phyloP scores from a whole-genome alignment of 2,888 invertebrate species.

The Tiliacea aurago region DNA sequence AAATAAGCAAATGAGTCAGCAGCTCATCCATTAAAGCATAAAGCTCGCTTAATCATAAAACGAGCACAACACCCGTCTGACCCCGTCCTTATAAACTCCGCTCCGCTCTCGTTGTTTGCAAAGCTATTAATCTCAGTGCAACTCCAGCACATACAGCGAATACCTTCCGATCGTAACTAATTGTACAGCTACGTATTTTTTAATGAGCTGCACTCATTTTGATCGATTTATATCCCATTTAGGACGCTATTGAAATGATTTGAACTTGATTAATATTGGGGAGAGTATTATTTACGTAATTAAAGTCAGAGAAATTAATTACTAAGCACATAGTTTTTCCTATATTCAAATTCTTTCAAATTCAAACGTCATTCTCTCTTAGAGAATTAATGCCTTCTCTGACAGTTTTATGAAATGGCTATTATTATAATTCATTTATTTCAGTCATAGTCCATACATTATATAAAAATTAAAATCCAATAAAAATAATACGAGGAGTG shows the following conservation, averaged over 20 bases:
- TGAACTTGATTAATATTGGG: neutral
- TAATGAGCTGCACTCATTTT: constrained; percentile 42
- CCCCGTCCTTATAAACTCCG: constrained; percentile 51
- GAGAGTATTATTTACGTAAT: too few species aligned
- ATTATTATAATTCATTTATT: too few species aligned
- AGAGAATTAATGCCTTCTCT: too few species aligned
- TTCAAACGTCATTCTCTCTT: too few species aligned
- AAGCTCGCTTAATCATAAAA: neutral
- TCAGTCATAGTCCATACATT: too few species aligned
- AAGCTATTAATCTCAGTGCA: constrained; percentile 76
- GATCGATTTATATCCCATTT: constrained; percentile 15
- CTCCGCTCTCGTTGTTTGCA: constrained; percentile 72
- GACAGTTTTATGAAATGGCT: too few species aligned
- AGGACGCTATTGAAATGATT: neutral
- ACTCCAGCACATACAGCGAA: constrained; percentile 59
- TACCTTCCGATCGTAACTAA: constrained; percentile 61
- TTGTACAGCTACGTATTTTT: constrained; percentile 53
- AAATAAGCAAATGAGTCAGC: neutral
- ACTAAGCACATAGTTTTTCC: too few species aligned
- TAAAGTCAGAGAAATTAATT: too few species aligned
- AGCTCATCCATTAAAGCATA: neutral
- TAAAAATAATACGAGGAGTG: too few species aligned
- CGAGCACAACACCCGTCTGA: constrained; percentile 16
- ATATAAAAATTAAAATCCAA: too few species aligned
- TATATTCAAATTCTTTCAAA: too few species aligned